phyloP scores from a whole-genome alignment of 2,797 vertebrate species.

The Remorina albescens region DNA sequence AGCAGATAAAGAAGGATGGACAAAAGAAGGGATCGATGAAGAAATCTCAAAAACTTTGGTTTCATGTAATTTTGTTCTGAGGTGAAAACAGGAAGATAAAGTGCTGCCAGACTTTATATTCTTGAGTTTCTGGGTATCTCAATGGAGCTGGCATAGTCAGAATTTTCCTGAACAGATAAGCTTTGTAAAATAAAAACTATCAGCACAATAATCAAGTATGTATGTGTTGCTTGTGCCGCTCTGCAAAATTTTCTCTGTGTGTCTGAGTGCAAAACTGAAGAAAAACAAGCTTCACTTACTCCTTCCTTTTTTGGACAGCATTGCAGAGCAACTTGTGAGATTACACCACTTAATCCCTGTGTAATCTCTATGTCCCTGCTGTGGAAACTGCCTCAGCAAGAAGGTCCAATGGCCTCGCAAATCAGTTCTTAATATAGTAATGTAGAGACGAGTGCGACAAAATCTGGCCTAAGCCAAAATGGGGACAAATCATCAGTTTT shows the following conservation, averaged over 20 bases:
- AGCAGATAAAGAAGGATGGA: slow-evolving; percentile 64
- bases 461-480: neutral
- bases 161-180: slow-evolving; percentile 1
- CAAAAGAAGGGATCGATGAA: slow-evolving; percentile 49
- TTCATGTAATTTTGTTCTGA: slow-evolving; percentile 41
- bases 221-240: neutral
- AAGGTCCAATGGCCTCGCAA: slow-evolving; percentile 38
- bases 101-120: slow-evolving; percentile 10
- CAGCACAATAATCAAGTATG: neutral
- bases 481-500: neutral
- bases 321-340: slow-evolving; percentile 66
- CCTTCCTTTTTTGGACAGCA: slow-evolving; percentile 50
- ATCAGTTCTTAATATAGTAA: slow-evolving; percentile 37
- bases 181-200: no score
- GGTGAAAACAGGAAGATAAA: slow-evolving; percentile 44
- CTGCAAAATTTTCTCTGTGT: slow-evolving; percentile 4
- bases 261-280: slow-evolving; percentile 14
- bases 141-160: neutral
- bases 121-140: slow-evolving; percentile 4
- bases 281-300: slow-evolving; percentile 27
- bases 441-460: neutral
- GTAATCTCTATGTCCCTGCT: slow-evolving; percentile 73
- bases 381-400: slow-evolving; percentile 41
- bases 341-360: slow-evolving; percentile 75
- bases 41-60: slow-evolving; percentile 42